phyloP scores from a whole-genome alignment of 2,113 vertebrate species.

The Galbula dea region DNA sequence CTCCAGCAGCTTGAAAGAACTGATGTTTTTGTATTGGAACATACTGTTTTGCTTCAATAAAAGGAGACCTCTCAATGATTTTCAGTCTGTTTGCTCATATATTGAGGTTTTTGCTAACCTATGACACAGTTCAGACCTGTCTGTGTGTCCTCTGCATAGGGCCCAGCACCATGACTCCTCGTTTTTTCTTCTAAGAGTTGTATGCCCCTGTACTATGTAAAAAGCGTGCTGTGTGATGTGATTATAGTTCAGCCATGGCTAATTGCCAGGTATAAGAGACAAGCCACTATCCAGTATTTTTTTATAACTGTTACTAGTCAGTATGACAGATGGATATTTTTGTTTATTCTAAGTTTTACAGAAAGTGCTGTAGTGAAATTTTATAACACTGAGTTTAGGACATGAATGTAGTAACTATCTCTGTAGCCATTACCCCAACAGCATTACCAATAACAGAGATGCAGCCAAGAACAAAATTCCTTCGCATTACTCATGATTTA shows the following conservation, averaged over 20 bases:
- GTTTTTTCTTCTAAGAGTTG: neutral
- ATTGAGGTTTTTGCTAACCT: neutral
- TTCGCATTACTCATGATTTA: neutral
- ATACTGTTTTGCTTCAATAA: neutral
- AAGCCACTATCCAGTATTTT: neutral
- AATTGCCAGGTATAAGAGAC: neutral
- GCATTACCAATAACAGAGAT: neutral
- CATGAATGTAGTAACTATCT: neutral
- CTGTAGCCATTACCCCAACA: neutral
- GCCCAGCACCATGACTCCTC: neutral
- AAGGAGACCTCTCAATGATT: neutral
- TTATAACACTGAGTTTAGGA: neutral
- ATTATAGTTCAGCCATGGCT: neutral
- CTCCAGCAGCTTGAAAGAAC: slow-evolving; percentile 10
- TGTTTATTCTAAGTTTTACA: neutral
- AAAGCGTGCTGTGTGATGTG: neutral
- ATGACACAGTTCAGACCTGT: neutral
- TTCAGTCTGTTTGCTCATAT: neutral
- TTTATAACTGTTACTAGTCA: neutral
- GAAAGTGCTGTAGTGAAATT: neutral
- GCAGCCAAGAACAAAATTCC: neutral
- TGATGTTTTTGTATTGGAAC: neutral
- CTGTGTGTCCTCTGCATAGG: neutral
- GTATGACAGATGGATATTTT: neutral
- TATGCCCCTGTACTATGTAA: neutral